A percentile compares a stretch with the other conserved stretches of the same genome.
Conservation (phyloP, 1,140 invertebrate species). For the Pseudomyrmex concolor region DNA sequence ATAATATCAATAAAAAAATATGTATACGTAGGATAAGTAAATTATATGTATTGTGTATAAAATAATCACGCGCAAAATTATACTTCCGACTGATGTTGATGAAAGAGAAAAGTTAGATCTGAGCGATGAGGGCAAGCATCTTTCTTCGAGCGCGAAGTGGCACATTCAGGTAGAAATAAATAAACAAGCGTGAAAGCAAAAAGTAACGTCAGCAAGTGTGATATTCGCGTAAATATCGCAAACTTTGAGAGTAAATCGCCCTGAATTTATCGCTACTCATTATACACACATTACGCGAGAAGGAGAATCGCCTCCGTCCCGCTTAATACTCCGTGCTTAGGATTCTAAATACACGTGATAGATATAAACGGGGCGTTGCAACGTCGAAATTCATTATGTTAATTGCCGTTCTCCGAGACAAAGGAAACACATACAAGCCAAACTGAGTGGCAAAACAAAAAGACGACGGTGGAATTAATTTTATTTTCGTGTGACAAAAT, state of each 20-base stretch:
- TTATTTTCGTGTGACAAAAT: constrained; percentile 24
- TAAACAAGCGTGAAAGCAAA: constrained; percentile 11
- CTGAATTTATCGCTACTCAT: constrained; percentile 47
- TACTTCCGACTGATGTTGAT: too few species aligned
- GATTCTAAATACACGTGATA: not conserved
- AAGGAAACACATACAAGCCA: constrained; percentile 1
- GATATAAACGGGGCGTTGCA: constrained; percentile 58
- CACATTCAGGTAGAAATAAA: not conserved
- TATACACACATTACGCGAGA: constrained; percentile 58
- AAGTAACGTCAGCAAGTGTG: not conserved
- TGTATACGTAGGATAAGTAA: too few species aligned
- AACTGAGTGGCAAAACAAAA: constrained; percentile 53
- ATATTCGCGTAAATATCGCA: not conserved
- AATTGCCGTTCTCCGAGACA: constrained; percentile 18
- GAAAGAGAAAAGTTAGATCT: too few species aligned
- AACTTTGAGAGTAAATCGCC: not conserved
- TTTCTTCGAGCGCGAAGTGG: too few species aligned
- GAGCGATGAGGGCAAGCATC: too few species aligned
- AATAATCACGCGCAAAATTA: too few species aligned
- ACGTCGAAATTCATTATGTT: constrained; percentile 60
- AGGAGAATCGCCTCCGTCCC: not conserved
- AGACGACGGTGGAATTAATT: constrained; percentile 41
- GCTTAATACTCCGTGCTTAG: constrained; percentile 56
- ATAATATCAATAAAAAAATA: not conserved
- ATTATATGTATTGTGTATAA: too few species aligned